Evolutionary conservation across 1,140 invertebrate genomes (phyloP).

Genomic region (Rhopalosiphum padi): DNA sequence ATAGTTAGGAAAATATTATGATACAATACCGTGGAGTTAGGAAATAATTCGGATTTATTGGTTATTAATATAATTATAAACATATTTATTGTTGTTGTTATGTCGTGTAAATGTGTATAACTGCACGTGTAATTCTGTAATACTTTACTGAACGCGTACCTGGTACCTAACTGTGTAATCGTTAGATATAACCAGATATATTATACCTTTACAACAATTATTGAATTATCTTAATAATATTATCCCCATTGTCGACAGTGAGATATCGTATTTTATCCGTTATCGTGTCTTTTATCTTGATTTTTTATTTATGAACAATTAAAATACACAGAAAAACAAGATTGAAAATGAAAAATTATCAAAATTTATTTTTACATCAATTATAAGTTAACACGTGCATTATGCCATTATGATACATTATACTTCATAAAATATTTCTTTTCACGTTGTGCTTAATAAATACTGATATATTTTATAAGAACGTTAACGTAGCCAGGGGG

Average conservation of each 20-base stretch:
- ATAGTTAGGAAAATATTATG: neutral
- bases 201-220: neutral
- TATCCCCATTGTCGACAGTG: neutral
- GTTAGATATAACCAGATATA: neutral
- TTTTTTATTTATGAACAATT: neutral
- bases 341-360: neutral
- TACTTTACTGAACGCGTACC: neutral
- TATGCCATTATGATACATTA: neutral
- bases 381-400: neutral
- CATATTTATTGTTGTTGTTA: neutral
- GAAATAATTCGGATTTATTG: neutral
- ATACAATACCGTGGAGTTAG: neutral
- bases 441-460: no score
- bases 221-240: neutral
- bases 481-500: no score
- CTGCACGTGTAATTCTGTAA: neutral
- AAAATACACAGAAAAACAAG: neutral
- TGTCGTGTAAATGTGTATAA: neutral
- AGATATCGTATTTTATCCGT: neutral
- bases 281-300: neutral
- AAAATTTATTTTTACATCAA: neutral
- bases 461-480: neutral
- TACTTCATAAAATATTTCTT: neutral
- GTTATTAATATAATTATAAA: neutral
- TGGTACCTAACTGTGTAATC: neutral